Conservation (phyloP, 1,140 invertebrate genomes). For the Sitodiplosis mosellana region DNA sequence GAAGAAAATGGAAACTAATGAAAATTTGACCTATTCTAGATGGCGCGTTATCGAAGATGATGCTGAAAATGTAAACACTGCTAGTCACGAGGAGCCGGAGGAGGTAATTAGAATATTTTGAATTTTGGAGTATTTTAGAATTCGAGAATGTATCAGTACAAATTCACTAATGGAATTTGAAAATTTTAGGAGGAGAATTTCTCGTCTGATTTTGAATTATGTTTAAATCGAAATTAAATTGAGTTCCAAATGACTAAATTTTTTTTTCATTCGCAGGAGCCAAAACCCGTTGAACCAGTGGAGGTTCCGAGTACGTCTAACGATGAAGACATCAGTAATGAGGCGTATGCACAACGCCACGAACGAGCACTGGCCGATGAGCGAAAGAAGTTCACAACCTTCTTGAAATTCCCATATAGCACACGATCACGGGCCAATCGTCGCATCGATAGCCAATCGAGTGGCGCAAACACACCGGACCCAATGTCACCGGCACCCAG, state of each 20-base stretch:
- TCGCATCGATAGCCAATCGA: slow-evolving; percentile 46
- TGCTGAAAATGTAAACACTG: neutral
- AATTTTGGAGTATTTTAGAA: no score
- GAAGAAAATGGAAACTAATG: neutral
- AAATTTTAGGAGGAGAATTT: no score
- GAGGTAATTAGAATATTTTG: neutral
- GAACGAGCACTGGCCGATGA: slow-evolving; percentile 59
- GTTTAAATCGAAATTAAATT: no score
- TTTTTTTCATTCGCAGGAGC: neutral
- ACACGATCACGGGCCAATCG: slow-evolving; percentile 36
- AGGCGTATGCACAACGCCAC: slow-evolving; percentile 44
- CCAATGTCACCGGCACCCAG: slow-evolving; percentile 24
- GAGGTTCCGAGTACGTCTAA: slow-evolving; percentile 13
- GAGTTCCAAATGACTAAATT: no score
- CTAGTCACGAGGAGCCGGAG: neutral
- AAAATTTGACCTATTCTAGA: neutral
- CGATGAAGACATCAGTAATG: slow-evolving; percentile 56
- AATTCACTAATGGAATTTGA: no score
- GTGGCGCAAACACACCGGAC: slow-evolving; percentile 55
- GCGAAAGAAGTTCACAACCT: slow-evolving; percentile 55
- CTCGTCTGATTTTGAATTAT: slow-evolving; percentile 2
- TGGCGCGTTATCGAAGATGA: slow-evolving; percentile 1
- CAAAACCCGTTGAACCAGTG: neutral
- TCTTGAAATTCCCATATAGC: slow-evolving; percentile 41
- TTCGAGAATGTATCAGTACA: no score